Evolutionary conservation across 2,888 invertebrate species (phyloP).

Genomic region (Osmoderma eremita): DNA sequence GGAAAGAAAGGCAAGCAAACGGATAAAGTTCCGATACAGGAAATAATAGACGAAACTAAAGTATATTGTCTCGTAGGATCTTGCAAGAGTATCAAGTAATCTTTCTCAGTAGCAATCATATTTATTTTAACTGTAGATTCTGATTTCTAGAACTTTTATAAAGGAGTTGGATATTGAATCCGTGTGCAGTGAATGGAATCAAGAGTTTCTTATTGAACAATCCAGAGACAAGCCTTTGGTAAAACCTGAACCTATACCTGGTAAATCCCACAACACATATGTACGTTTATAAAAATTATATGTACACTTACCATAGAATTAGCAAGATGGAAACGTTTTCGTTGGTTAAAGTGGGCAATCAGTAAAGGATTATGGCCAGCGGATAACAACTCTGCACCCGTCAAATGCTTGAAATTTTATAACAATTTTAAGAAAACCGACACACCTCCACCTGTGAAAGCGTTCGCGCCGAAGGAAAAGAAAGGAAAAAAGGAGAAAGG

Average conservation of each 20-base stretch:
- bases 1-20: conserved; percentile 19
- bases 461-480: background rate
- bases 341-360: conserved; percentile 65
- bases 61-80: conserved; percentile 32
- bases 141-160: conserved; percentile 42
- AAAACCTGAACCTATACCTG: conserved; percentile 55
- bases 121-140: background rate
- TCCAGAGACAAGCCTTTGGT: conserved; percentile 60
- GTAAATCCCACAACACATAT: conserved; percentile 48
- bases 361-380: conserved; percentile 55
- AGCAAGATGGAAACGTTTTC: conserved; percentile 63
- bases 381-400: conserved; percentile 49
- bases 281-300: background rate
- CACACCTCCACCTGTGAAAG: conserved; percentile 38
- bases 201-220: conserved; percentile 59
- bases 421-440: conserved; percentile 47
- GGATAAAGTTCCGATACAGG: conserved; percentile 44
- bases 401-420: conserved; percentile 56
- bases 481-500: conserved; percentile 7
- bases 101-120: conserved; percentile 5
- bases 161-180: conserved; percentile 52
- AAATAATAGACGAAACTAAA: conserved; percentile 17
- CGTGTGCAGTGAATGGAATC: conserved; percentile 59
- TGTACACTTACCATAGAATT: conserved; percentile 50
- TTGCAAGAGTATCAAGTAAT: conserved; percentile 29